Evolutionary conservation across 1,140 invertebrate genomes (phyloP).

Genomic region (Lerema accius): DNA sequence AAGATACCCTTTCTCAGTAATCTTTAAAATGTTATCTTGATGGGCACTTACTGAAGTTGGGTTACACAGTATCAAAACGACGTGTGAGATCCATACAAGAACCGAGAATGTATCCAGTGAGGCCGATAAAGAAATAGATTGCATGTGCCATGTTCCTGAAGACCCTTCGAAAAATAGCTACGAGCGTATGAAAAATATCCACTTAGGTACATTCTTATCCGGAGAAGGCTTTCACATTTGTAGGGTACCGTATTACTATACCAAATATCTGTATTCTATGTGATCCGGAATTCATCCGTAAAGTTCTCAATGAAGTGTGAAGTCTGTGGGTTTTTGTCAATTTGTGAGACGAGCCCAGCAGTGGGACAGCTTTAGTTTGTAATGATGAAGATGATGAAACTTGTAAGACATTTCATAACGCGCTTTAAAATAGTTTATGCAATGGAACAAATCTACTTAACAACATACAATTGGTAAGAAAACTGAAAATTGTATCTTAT

Average conservation of each 20-base stretch:
- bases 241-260: neutral
- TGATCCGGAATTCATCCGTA: too few relatives aligned
- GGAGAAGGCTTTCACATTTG: constrained; percentile 10
- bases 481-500: too few relatives aligned
- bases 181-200: constrained; percentile 25
- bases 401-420: too few relatives aligned
- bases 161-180: constrained; percentile 20
- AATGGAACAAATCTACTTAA: too few relatives aligned
- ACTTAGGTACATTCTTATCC: constrained; percentile 24
- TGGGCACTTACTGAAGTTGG: neutral
- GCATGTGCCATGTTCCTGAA: neutral
- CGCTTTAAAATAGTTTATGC: too few relatives aligned
- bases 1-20: neutral
- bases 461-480: too few relatives aligned
- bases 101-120: neutral
- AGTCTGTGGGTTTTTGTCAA: too few relatives aligned
- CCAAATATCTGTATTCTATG: too few relatives aligned
- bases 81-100: neutral
- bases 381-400: too few relatives aligned
- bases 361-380: too few relatives aligned
- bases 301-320: too few relatives aligned
- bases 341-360: too few relatives aligned
- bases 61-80: neutral
- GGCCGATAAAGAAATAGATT: constrained; percentile 11
- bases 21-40: neutral